Conservation (phyloP, 1,140 invertebrate genomes). For the Brachionus paranguensis region DNA sequence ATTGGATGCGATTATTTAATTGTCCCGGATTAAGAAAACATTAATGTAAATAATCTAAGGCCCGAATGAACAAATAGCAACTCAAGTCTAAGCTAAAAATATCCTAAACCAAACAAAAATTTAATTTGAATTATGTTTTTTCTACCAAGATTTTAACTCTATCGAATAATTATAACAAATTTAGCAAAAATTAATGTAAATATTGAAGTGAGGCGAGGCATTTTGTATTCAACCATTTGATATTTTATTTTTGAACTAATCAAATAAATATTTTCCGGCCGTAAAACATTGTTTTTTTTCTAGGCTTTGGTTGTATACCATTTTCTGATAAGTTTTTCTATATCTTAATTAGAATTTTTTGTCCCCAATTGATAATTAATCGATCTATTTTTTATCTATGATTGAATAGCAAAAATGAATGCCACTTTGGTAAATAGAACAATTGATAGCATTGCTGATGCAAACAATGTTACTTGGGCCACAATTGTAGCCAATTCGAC, state of each 20-base stretch:
- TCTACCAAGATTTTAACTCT: background rate
- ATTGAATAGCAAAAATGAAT: background rate
- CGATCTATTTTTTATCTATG: background rate
- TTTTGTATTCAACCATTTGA: background rate
- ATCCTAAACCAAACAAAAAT: background rate
- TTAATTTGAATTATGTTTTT: background rate
- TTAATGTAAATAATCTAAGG: slow-evolving; percentile 9
- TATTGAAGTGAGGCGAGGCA: slow-evolving; percentile 7
- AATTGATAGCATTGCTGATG: background rate
- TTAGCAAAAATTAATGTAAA: slow-evolving; percentile 19
- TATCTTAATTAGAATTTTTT: background rate
- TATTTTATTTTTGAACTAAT: background rate
- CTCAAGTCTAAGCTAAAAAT: background rate
- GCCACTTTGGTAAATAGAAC: background rate
- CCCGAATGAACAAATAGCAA: background rate
- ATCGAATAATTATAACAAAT: background rate
- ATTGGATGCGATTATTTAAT: slow-evolving; percentile 23
- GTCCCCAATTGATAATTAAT: background rate
- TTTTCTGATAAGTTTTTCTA: background rate
- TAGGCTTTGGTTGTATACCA: background rate
- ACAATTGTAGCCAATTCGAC: background rate
- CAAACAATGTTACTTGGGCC: background rate
- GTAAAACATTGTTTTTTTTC: background rate
- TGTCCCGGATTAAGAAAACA: slow-evolving; percentile 8
- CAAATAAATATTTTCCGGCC: background rate